A percentile compares a stretch with the other conserved stretches of the same genome.
These are phyloP conservation scores for Philopotamus ludificatus DNA, from an alignment of 1,140 invertebrate species.

Conservation along the genomic window DNA sequence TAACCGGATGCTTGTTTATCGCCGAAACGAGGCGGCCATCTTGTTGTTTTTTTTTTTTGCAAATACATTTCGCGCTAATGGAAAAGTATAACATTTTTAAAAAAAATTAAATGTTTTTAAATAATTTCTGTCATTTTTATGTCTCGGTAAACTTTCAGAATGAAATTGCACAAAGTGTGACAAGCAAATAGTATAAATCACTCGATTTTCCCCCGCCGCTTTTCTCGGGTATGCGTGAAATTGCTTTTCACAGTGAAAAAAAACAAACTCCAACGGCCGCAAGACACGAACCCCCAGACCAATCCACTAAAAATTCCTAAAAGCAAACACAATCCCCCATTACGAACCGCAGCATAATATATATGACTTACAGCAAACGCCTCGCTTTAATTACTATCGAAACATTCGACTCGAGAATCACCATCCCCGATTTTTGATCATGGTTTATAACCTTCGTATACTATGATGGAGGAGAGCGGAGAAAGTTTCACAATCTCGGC, in stretches of 20 bases:
- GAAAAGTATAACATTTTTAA: too few relatives aligned
- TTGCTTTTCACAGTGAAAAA: conserved; percentile 28
- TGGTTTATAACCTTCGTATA: neutral
- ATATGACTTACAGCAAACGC: too few relatives aligned
- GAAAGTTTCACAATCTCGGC: conserved; percentile 4
- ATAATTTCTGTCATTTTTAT: neutral
- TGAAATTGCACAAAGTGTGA: conserved; percentile 10
- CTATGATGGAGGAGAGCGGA: neutral
- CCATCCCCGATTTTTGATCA: too few relatives aligned
- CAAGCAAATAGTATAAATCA: conserved; percentile 23
- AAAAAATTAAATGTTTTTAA: too few relatives aligned
- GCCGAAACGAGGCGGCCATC: too few relatives aligned
- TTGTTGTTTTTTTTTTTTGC: too few relatives aligned
- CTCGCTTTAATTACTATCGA: too few relatives aligned
- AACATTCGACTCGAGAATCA: too few relatives aligned
- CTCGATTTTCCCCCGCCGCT: neutral
- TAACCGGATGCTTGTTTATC: too few relatives aligned
- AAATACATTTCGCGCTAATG: too few relatives aligned
- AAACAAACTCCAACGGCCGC: conserved; percentile 3
- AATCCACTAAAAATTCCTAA: neutral
- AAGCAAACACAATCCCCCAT: neutral
- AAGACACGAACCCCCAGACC: neutral
- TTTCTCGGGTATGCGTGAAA: conserved; percentile 23
- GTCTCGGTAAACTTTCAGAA: neutral
- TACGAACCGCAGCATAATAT: too few relatives aligned